A percentile compares a stretch with the other conserved stretches of the same genome.
Evolutionary conservation across 2,797 vertebrate genomes (phyloP).

Genomic region (Valencia hispanica): DNA sequence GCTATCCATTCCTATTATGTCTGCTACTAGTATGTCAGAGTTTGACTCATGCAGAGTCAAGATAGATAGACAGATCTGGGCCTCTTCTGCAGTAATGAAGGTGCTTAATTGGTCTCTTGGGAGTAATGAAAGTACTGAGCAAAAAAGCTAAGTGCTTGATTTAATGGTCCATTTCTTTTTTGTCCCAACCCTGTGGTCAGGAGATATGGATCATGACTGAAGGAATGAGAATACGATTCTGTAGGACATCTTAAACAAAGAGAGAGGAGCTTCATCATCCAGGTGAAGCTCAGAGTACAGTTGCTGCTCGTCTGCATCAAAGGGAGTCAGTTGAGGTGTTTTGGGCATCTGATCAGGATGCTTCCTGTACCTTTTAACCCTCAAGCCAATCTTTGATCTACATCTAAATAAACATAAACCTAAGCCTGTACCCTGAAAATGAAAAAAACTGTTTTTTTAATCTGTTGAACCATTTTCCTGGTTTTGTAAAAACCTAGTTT

Average conservation of each 20-base stretch:
- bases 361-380: too few relatives aligned
- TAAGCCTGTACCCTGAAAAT: not conserved
- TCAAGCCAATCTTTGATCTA: not conserved
- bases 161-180: not conserved
- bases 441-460: too few relatives aligned
- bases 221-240: not conserved
- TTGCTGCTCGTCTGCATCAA: too few relatives aligned
- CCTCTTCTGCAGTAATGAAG: too few relatives aligned
- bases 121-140: too few relatives aligned
- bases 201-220: not conserved
- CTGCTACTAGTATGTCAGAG: too few relatives aligned
- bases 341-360: too few relatives aligned
- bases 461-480: not conserved
- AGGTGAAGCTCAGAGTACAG: too few relatives aligned
- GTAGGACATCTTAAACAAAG: not conserved
- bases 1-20: not conserved
- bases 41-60: not conserved
- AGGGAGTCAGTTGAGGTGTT: too few relatives aligned
- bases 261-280: too few relatives aligned
- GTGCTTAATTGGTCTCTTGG: too few relatives aligned
- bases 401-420: not conserved
- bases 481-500: conserved; percentile 16
- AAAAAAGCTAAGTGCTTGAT: not conserved
- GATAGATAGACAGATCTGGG: too few relatives aligned
- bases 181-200: not conserved